Evolutionary conservation across 2,113 vertebrate genomes (phyloP).

Genomic region (Siniperca chuatsi): DNA sequence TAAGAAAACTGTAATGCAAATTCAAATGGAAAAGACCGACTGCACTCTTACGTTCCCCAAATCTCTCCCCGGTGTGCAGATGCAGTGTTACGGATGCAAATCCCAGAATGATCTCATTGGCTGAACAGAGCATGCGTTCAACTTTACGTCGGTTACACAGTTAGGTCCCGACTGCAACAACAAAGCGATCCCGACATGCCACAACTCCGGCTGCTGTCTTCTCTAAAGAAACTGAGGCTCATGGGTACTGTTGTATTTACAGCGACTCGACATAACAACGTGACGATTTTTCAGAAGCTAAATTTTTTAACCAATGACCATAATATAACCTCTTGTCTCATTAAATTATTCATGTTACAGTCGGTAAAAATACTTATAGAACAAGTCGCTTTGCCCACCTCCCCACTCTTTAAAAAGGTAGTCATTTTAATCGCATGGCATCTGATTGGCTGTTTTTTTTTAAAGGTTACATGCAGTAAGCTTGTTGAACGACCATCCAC

Average conservation of each 20-base stretch:
- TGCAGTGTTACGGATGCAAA: neutral
- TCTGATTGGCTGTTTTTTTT: no score
- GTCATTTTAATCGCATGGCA: no score
- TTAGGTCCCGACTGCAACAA: neutral
- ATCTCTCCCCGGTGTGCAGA: neutral
- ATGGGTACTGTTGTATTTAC: neutral
- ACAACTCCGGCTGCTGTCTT: no score
- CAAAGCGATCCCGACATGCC: no score
- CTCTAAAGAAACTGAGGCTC: neutral
- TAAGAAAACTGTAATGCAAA: neutral
- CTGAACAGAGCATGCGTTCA: neutral
- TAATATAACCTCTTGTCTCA: neutral
- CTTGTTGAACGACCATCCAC: no score
- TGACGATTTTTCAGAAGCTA: no score
- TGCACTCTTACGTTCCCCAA: neutral
- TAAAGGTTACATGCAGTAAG: no score
- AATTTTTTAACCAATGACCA: no score
- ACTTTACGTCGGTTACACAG: neutral
- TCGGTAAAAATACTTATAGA: neutral
- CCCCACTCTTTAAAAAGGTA: no score
- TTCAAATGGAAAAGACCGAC: neutral
- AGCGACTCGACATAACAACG: no score
- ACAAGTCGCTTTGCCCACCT: no score
- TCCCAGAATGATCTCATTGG: neutral
- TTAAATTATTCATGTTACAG: neutral